Percentiles rank a stretch among this genome's conserved stretches.
phyloP scores from a whole-genome alignment of 2,797 vertebrate genomes.

The Gambelia wislizenii region DNA sequence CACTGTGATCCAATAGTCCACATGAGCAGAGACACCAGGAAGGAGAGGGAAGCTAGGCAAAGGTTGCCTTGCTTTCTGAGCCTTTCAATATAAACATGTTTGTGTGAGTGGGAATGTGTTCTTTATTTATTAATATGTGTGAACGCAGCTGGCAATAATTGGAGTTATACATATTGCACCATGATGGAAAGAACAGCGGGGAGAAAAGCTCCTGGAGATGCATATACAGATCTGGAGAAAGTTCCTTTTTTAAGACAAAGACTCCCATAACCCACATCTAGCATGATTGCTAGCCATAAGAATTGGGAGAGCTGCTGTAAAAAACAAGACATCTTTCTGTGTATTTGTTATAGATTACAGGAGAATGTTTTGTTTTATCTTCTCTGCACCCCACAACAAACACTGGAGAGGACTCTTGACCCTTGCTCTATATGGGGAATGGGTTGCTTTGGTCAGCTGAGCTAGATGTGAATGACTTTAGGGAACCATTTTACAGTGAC shows the following conservation, averaged over 20 bases:
- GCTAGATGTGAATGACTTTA: background rate
- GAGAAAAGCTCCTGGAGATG: background rate
- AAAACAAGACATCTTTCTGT: no score
- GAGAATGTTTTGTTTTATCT: background rate
- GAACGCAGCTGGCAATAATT: background rate
- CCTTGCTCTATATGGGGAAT: background rate
- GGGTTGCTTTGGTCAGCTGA: background rate
- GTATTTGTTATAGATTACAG: no score
- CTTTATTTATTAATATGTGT: background rate
- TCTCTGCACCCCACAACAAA: background rate
- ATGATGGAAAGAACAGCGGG: background rate
- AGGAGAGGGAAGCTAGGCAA: accelerated
- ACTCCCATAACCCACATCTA: no score
- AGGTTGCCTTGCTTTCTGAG: background rate
- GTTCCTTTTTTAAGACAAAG: background rate
- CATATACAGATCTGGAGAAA: background rate
- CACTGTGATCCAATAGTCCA: background rate
- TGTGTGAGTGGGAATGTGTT: background rate
- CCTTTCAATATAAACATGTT: background rate
- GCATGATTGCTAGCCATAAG: no score
- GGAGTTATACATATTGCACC: background rate
- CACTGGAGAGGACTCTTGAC: background rate
- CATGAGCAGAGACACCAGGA: conserved; percentile 7
- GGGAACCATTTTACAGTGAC: background rate
- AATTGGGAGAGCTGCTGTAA: no score